Evolutionary conservation across 2,113 vertebrate genomes (phyloP), one percentile per base, ranked within the genome.

Genomic region (Panthera tigris): DNA sequence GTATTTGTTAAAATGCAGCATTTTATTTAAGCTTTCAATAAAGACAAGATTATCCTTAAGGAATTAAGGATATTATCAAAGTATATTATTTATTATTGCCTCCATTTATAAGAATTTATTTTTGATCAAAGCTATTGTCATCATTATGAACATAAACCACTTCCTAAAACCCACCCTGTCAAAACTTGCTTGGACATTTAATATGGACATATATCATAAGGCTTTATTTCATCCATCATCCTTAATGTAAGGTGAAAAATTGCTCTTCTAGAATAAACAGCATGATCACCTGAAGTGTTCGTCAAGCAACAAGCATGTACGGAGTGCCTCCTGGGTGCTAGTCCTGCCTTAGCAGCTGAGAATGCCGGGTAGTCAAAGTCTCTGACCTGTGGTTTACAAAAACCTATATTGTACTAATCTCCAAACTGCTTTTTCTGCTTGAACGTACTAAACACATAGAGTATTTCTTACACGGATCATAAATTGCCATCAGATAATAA

Each of bases 91-190:
- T 29, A 91, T 8, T 69, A 45, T 39, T 84, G 12, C 48, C n/a
- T 91, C 76, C 69, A 61, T 95, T 45, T 74, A 2, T 80, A n/a
- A 52, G n/a, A 83, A 80, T 93, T 93, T 73, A n/a, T 89, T 91
- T 76, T 79, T 90, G 11, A 7, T 94, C 33, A 83, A 55, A 73
- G 23, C 63, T 80, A 0, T 74, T 57, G 25, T 95, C 57, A 57
- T 91, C 55, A 29, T 86, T 89, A 21, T 71, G 50, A 76, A 52
- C 5, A 21, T 63, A 45, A 85, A 93, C 18, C 19, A 82, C 19
- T 48, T 91, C 39, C 29, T 88, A 79, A 94, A 96, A 31, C 19
- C 21, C 8, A 88, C 23, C 29, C 3, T 55, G 12, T 57, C 66
- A 39, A 31, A 39, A 66, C 11, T 92, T 82, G 14, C 25, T 15